Percentiles rank a stretch among this genome's conserved stretches.
Conservation (phyloP, 2,888 invertebrate genomes). For the Lucinisca nassula region DNA sequence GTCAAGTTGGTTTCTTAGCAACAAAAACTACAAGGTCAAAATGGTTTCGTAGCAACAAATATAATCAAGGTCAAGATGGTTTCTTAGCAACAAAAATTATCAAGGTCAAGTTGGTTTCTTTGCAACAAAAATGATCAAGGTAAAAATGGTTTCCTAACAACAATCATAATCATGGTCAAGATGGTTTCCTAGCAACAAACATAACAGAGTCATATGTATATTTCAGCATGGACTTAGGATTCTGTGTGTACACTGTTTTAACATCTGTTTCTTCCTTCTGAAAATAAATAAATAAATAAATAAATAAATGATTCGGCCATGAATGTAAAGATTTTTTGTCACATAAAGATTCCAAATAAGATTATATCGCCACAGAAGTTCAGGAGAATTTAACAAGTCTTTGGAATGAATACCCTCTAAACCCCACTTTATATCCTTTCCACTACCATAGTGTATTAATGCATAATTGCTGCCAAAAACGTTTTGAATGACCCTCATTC, state of each 20-base stretch:
- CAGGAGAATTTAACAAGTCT: too few species aligned
- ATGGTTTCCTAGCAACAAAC: constrained; percentile 94
- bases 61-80: background rate
- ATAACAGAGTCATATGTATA: constrained; percentile 97
- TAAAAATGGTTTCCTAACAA: background rate
- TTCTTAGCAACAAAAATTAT: background rate
- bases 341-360: too few species aligned
- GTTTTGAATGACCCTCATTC: too few species aligned
- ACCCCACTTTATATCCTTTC: too few species aligned
- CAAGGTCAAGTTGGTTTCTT: background rate
- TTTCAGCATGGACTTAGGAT: constrained; percentile 96
- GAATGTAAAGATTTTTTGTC: too few species aligned
- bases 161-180: constrained; percentile 25
- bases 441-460: too few species aligned
- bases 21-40: background rate
- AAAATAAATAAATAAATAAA: constrained; percentile 30
- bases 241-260: constrained; percentile 97
- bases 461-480: too few species aligned
- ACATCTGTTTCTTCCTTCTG: constrained; percentile 94
- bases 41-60: background rate
- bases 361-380: too few species aligned
- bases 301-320: too few species aligned
- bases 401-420: too few species aligned
- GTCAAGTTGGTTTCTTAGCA: background rate
- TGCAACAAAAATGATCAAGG: background rate